These are phyloP conservation scores for Cepaea hortensis DNA, from an alignment of 2,888 invertebrate species.

Conservation along the genomic window DNA sequence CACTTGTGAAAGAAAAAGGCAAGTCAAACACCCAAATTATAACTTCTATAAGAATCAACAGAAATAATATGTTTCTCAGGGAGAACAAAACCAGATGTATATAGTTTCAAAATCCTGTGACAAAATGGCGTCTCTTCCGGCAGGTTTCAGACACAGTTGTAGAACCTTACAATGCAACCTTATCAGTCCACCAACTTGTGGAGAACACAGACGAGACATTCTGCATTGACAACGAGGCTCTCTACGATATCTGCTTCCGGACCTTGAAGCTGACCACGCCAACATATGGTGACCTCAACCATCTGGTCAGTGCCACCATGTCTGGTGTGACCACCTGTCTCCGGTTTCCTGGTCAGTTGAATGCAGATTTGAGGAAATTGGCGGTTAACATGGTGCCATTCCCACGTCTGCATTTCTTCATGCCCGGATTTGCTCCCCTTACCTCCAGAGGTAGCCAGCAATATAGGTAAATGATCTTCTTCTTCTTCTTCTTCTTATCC, in stretches of 20 bases:
- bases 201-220: slow-evolving; percentile 88
- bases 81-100: too few species aligned
- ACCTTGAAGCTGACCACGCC: slow-evolving; percentile 83
- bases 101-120: too few species aligned
- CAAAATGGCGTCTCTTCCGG: slow-evolving; percentile 4
- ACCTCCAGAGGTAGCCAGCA: slow-evolving; percentile 71
- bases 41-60: too few species aligned
- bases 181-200: slow-evolving; percentile 81
- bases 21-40: too few species aligned
- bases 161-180: slow-evolving; percentile 89
- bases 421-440: slow-evolving; percentile 63
- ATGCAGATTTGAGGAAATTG: slow-evolving; percentile 56
- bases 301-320: slow-evolving; percentile 78
- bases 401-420: slow-evolving; percentile 73
- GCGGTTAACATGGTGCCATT: slow-evolving; percentile 52
- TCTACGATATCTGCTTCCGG: slow-evolving; percentile 80
- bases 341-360: slow-evolving; percentile 83
- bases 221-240: slow-evolving; percentile 80
- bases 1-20: too few species aligned
- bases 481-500: too few species aligned
- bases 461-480: slow-evolving; percentile 53
- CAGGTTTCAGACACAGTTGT: slow-evolving; percentile 84
- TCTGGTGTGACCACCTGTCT: slow-evolving; percentile 86
- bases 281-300: slow-evolving; percentile 74
- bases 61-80: too few species aligned